Percentiles rank a stretch among this genome's conserved stretches.
Evolutionary conservation across 1,140 invertebrate genomes (phyloP).

Genomic region (Drosophila ananassae): DNA sequence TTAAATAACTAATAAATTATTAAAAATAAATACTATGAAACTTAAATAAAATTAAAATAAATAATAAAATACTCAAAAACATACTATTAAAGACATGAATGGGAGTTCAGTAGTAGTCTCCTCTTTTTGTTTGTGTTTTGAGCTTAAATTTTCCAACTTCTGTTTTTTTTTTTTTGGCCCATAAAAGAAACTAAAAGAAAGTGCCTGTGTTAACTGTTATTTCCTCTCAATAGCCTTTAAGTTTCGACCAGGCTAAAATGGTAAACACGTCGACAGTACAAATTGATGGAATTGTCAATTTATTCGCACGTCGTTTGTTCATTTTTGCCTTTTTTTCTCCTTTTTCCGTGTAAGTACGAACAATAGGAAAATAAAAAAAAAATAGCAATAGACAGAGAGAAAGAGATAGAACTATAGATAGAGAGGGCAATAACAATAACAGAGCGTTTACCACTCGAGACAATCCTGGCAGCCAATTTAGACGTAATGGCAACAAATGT

Average conservation of each 20-base stretch:
- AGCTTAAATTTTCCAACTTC: no score
- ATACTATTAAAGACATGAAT: no score
- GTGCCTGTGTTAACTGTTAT: no score
- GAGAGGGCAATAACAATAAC: constrained; percentile 72
- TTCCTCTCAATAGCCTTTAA: constrained; percentile 12
- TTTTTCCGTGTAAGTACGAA: not conserved
- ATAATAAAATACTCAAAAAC: no score
- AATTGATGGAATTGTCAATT: constrained; percentile 77
- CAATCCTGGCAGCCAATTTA: constrained; percentile 76
- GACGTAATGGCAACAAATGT: constrained; percentile 77
- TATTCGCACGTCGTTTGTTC: constrained; percentile 72
- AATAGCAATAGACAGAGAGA: not conserved
- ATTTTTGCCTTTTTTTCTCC: constrained; percentile 5
- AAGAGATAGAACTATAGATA: constrained; percentile 3
- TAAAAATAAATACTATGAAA: no score
- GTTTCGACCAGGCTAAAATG: constrained; percentile 30
- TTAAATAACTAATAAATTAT: no score
- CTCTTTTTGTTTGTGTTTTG: no score
- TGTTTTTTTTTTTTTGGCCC: not conserved
- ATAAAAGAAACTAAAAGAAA: not conserved
- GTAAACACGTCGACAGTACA: constrained; percentile 60
- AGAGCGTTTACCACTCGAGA: constrained; percentile 76
- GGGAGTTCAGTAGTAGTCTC: no score
- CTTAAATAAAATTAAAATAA: no score
- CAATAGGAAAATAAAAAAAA: constrained; percentile 13